Percentiles rank a stretch among this genome's conserved stretches.
Conservation (phyloP, 2,888 invertebrate genomes). For the Icerya purchasi region DNA sequence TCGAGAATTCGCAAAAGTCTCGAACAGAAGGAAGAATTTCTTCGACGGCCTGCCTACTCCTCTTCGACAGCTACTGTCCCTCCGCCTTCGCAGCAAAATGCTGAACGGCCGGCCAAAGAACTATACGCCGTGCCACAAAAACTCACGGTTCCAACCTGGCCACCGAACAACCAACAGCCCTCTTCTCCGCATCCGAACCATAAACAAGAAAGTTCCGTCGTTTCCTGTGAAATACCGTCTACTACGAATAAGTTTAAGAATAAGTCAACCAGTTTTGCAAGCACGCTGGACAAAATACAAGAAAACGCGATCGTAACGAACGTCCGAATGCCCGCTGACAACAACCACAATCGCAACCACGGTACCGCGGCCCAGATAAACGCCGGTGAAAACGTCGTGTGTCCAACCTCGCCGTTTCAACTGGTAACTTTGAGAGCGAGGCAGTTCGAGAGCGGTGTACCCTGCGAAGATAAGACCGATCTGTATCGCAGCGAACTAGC, state of each 20-base stretch:
- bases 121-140: constrained; percentile 62
- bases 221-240: constrained; percentile 47
- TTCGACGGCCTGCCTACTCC: constrained; percentile 46
- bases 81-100: constrained; percentile 17
- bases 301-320: constrained; percentile 27
- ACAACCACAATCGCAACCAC: not conserved
- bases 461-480: constrained; percentile 38
- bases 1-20: constrained; percentile 47
- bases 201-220: constrained; percentile 25
- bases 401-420: constrained; percentile 24
- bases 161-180: constrained; percentile 27
- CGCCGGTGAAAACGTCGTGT: not conserved
- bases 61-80: constrained; percentile 28
- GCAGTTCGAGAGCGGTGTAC: constrained; percentile 45
- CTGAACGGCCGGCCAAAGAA: constrained; percentile 28
- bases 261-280: constrained; percentile 28
- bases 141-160: constrained; percentile 47
- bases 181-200: not conserved
- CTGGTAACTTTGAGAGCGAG: constrained; percentile 49
- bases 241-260: constrained; percentile 16
- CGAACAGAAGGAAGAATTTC: constrained; percentile 75
- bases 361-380: not conserved
- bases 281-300: constrained; percentile 40
- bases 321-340: not conserved
- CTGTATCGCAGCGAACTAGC: constrained; percentile 39